These are phyloP conservation scores for Brachionus rubens DNA, from an alignment of 1,140 invertebrate species.

Conservation along the genomic window DNA sequence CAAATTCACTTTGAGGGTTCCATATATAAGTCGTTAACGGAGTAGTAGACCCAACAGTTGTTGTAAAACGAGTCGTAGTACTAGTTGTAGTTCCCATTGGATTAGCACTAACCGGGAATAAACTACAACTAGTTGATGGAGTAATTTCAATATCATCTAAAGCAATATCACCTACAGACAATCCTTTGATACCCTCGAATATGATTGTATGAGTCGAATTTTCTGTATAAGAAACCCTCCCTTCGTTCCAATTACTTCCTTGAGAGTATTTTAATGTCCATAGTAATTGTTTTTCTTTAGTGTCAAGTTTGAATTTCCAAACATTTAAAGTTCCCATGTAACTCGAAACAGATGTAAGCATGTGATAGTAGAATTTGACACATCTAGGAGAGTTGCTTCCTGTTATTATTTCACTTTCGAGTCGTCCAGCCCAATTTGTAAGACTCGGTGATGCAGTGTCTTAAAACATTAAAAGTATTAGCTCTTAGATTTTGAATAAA, in stretches of 20 bases:
- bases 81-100: background rate
- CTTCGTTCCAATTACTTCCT: conserved; percentile 53
- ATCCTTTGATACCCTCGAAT: conserved; percentile 53
- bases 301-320: background rate
- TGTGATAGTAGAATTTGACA: conserved; percentile 49
- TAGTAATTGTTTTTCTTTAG: background rate
- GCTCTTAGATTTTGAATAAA: too few relatives aligned
- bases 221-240: conserved; percentile 49
- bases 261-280: conserved; percentile 52
- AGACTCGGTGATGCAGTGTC: background rate
- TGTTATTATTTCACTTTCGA: conserved; percentile 13
- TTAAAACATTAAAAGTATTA: background rate
- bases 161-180: conserved; percentile 52
- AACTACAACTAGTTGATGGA: conserved; percentile 17
- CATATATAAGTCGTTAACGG: background rate
- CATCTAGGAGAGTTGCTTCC: conserved; percentile 24
- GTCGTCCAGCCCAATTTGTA: background rate
- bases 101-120: background rate
- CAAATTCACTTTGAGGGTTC: conserved; percentile 47
- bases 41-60: background rate
- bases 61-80: background rate
- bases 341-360: conserved; percentile 57
- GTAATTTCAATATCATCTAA: conserved; percentile 53
- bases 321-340: conserved; percentile 55
- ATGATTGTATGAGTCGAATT: conserved; percentile 46